phyloP scores from a whole-genome alignment of 2,113 vertebrate genomes.

The Ceyx margarethae region DNA sequence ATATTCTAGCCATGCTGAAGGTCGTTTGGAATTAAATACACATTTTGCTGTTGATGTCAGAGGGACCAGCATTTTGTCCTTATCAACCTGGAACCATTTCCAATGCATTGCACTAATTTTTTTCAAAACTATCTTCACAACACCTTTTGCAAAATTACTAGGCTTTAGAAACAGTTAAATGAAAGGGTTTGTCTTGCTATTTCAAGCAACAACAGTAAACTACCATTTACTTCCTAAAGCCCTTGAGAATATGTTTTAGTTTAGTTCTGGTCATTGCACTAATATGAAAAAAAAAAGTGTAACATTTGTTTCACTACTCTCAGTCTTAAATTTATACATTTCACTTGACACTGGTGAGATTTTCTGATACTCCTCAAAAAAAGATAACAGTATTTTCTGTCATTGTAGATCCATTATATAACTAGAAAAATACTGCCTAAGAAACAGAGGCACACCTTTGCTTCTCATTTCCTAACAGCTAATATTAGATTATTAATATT shows the following conservation, averaged over 20 bases:
- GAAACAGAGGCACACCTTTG: not conserved
- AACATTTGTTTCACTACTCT: not conserved
- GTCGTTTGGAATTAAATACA: not conserved
- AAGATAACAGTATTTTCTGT: not conserved
- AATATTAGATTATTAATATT: not conserved
- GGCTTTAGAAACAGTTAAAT: not conserved
- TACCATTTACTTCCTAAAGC: not conserved
- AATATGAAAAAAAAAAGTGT: not conserved
- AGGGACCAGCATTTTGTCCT: not conserved
- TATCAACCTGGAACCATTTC: not conserved
- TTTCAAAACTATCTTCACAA: not conserved
- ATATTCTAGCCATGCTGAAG: not conserved
- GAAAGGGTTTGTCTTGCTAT: not conserved
- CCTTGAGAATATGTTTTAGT: not conserved
- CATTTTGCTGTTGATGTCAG: not conserved
- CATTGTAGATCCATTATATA: not conserved
- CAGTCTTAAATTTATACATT: not conserved
- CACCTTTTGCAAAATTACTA: not conserved
- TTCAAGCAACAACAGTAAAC: not conserved
- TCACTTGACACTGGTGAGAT: not conserved
- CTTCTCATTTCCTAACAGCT: not conserved
- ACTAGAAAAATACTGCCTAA: not conserved
- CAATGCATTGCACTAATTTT: not conserved
- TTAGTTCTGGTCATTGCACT: not conserved
- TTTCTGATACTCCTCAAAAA: not conserved